phyloP scores from a whole-genome alignment of 2,113 vertebrate genomes.

The Marcusenius ussheri region DNA sequence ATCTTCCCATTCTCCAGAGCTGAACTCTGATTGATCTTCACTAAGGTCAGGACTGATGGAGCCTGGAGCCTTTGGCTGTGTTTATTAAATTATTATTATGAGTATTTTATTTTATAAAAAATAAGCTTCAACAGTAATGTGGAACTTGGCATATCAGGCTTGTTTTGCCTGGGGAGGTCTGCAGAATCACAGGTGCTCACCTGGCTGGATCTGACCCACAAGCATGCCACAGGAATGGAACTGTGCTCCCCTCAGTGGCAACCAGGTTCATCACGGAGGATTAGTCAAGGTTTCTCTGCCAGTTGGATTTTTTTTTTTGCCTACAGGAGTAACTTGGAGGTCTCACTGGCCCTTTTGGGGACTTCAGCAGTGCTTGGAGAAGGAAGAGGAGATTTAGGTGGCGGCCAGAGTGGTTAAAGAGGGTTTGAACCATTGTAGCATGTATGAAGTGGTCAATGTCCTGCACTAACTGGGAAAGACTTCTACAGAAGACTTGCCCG shows the following conservation, averaged over 20 bases:
- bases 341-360: neutral
- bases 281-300: neutral
- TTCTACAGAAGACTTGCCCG: neutral
- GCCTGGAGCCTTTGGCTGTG: neutral
- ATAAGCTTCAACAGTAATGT: neutral
- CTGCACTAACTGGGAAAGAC: neutral
- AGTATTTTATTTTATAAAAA: neutral
- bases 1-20: neutral
- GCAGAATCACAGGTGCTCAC: neutral
- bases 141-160: neutral
- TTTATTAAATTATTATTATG: neutral
- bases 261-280: neutral
- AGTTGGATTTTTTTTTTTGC: neutral
- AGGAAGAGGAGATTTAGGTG: neutral
- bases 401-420: neutral
- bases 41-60: neutral
- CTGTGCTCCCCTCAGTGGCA: neutral
- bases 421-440: neutral
- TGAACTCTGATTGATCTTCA: neutral
- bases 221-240: neutral
- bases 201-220: neutral
- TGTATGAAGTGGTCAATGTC: neutral
- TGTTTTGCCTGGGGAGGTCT: neutral
- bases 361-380: neutral
- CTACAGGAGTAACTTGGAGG: neutral